phyloP scores from a whole-genome alignment of 2,113 vertebrate species.

The Psammodynastes pulverulentus region DNA sequence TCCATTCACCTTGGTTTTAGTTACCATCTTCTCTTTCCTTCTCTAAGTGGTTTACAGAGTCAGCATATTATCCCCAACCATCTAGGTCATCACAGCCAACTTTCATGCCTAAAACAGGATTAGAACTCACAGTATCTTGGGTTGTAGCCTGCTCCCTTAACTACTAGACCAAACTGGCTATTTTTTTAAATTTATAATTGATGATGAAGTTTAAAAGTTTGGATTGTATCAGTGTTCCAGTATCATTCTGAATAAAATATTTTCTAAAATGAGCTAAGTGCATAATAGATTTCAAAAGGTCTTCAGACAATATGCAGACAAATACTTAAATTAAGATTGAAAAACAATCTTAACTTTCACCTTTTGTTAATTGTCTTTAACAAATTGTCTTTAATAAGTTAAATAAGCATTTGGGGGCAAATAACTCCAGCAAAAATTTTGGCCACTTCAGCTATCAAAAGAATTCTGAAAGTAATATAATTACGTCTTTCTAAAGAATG shows the following conservation, averaged over 20 bases:
- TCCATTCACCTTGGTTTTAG: background rate
- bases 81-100: background rate
- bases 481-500: background rate
- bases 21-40: background rate
- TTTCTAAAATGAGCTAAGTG: constrained; percentile 36
- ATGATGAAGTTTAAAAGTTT: background rate
- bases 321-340: constrained; percentile 25
- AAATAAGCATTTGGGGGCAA: constrained; percentile 10
- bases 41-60: background rate
- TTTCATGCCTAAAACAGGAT: background rate
- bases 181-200: constrained; percentile 19
- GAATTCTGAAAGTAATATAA: background rate
- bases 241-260: constrained; percentile 30
- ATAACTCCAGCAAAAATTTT: background rate
- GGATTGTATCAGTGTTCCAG: constrained; percentile 38
- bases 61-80: background rate
- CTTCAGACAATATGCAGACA: background rate
- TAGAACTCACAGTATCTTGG: background rate
- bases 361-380: constrained; percentile 45
- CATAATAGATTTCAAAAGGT: constrained; percentile 34
- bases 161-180: constrained; percentile 24
- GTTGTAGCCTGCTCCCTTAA: background rate
- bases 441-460: background rate
- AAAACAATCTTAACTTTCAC: constrained; percentile 49
- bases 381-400: constrained; percentile 49